Evolutionary conservation across 2,113 vertebrate species (phyloP), one percentile per base, ranked within the genome.

Genomic region (Eulacestoma nigropectus): DNA sequence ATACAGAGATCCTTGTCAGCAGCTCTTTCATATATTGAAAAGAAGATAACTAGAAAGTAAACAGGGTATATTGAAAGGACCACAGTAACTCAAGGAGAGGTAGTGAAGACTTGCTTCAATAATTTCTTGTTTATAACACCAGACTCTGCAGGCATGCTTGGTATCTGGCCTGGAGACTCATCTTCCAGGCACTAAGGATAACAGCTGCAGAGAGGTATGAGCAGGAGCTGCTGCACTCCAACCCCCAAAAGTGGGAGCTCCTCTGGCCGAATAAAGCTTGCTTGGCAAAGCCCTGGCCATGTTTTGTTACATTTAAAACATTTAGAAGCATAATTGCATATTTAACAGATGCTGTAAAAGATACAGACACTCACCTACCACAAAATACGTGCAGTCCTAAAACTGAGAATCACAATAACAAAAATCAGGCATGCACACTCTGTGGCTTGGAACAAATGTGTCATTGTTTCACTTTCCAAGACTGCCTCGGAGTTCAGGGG

Each of bases 391-490:
- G 25, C 7, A 82, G 62, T 11, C 49, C 65, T 87, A 64, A 78
- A 68, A 35, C 41, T 63, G 65, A 82, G 70, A 79, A 73, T 22
- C 73, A 69, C 78, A 69, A 57, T 41, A 79, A 84, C 47, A 94
- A 81, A 93, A 95, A 85, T 27, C 39, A 78, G 1, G 1, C 16
- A 27, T 12, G n/a, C 56, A 88, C 26, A 64, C 27, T 72, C 69
- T 84, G 69, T 68, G 78, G 74, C 50, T 89, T 84, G 89, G 74
- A 92, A 93, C 44, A 87, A 95, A 89, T 30, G 41, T 76, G 74
- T 91, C 87, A 19, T 65, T 52, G 39, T 82, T 95, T 89, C 76
- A 55, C 56, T 90, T 93, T 92, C 81, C 80, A 91, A 77, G 68
- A 55, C n/a, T 20, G 32, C n/a, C 32, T 70, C 11, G 3, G 37